A percentile compares a stretch with the other conserved stretches of the same genome.
Evolutionary conservation across 2,888 invertebrate genomes (phyloP).

Genomic region (Hydraecia micacea): DNA sequence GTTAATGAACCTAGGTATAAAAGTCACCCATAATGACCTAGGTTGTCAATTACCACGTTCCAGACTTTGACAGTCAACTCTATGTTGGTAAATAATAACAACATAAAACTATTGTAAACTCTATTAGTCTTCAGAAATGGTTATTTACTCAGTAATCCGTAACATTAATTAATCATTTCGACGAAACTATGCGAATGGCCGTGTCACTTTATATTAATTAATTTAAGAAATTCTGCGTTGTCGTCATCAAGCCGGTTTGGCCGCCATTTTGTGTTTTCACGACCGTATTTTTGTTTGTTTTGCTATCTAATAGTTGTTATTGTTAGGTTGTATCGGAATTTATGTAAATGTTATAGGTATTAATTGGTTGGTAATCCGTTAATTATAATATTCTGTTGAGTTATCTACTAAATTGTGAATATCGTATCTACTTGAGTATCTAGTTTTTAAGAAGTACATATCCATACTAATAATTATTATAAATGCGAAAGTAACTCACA

Average conservation of each 20-base stretch:
- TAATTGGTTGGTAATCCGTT: not conserved
- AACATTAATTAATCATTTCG: slow-evolving; percentile 59
- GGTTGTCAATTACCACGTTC: not conserved
- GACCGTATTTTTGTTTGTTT: slow-evolving; percentile 6
- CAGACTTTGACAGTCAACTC: not conserved
- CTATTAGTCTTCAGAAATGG: slow-evolving; percentile 4
- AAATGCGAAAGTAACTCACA: too few species aligned
- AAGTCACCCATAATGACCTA: slow-evolving; percentile 9
- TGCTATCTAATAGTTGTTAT: not conserved
- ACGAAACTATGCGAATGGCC: slow-evolving; percentile 46
- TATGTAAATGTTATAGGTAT: not conserved
- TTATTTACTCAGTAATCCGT: slow-evolving; percentile 10
- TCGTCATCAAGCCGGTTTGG: slow-evolving; percentile 6
- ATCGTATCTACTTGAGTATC: not conserved
- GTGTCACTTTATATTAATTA: slow-evolving; percentile 48
- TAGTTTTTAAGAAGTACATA: too few species aligned
- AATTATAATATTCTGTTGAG: not conserved
- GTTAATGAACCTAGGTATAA: not conserved
- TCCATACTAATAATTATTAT: too few species aligned
- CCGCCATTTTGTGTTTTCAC: slow-evolving; percentile 43
- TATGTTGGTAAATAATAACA: not conserved
- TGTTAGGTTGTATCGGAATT: not conserved
- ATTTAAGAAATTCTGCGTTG: slow-evolving; percentile 31
- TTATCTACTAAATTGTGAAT: not conserved
- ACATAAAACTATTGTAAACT: not conserved